Evolutionary conservation across 2,888 invertebrate species (phyloP).

Genomic region (Panzeria rudis): DNA sequence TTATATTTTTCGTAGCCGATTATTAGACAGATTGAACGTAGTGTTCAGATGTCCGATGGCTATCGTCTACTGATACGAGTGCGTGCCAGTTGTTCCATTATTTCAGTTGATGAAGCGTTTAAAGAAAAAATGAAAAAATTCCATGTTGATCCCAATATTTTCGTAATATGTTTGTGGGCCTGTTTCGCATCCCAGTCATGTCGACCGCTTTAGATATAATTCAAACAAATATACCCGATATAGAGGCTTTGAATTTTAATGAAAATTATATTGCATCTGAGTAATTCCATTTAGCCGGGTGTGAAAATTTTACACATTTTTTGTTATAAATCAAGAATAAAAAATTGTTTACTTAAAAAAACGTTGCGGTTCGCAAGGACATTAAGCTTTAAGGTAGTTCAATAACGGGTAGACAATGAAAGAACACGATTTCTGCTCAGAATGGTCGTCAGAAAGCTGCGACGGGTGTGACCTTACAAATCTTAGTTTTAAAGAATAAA

Average conservation of each 20-base stretch:
- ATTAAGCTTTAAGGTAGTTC: too few species aligned
- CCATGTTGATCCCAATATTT: slow-evolving; percentile 90
- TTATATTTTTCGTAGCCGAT: slow-evolving; percentile 91
- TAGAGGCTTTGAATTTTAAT: slow-evolving; percentile 91
- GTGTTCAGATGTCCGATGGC: slow-evolving; percentile 90
- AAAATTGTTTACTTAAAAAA: too few species aligned
- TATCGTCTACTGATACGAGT: slow-evolving; percentile 88
- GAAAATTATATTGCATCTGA: slow-evolving; percentile 90
- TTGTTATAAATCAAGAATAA: too few species aligned
- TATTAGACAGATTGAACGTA: slow-evolving; percentile 87
- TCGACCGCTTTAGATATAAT: slow-evolving; percentile 91
- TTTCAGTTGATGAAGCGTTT: slow-evolving; percentile 87
- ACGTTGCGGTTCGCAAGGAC: too few species aligned
- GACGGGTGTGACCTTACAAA: too few species aligned
- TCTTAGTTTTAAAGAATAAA: too few species aligned
- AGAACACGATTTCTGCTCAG: too few species aligned
- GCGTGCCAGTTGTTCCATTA: slow-evolving; percentile 86
- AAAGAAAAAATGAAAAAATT: slow-evolving; percentile 92
- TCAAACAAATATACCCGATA: slow-evolving; percentile 91
- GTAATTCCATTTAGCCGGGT: too few species aligned
- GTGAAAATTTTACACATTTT: too few species aligned
- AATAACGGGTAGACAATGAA: too few species aligned
- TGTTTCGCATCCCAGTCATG: slow-evolving; percentile 90
- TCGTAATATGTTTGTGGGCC: slow-evolving; percentile 89
- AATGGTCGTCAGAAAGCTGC: too few species aligned